A percentile compares a stretch with the other conserved stretches of the same genome.
These are phyloP conservation scores for Metallyticus violacea DNA, from an alignment of 2,888 invertebrate species.

Conservation along the genomic window DNA sequence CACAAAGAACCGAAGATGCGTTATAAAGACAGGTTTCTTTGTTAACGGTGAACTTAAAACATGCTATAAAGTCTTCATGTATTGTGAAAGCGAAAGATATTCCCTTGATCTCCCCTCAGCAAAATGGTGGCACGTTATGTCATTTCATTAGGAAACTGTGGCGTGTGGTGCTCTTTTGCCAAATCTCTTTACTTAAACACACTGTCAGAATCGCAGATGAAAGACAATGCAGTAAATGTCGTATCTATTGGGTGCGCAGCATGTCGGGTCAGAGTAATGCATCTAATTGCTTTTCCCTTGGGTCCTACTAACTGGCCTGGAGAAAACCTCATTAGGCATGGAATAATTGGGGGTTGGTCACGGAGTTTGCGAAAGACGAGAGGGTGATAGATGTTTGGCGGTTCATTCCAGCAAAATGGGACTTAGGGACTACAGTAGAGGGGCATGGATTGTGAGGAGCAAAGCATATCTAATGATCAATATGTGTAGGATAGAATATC, in stretches of 20 bases:
- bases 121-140: not conserved
- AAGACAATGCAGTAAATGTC: not conserved
- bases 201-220: not conserved
- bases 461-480: too few species aligned
- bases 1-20: too few species aligned
- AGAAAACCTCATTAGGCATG: conserved; percentile 23
- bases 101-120: not conserved
- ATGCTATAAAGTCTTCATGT: not conserved
- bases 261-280: not conserved
- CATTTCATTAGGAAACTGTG: not conserved
- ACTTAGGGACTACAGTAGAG: not conserved
- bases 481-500: too few species aligned
- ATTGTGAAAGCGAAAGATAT: not conserved
- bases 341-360: conserved; percentile 26
- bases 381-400: not conserved
- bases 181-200: not conserved
- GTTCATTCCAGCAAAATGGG: not conserved
- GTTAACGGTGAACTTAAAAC: too few species aligned
- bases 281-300: conserved; percentile 1
- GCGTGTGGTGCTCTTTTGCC: not conserved
- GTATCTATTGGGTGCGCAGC: too few species aligned
- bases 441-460: not conserved
- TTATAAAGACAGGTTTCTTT: too few species aligned
- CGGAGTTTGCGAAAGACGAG: not conserved
- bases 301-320: not conserved